Conservation (phyloP, 2,888 invertebrate genomes). For the Dynastes maya region DNA sequence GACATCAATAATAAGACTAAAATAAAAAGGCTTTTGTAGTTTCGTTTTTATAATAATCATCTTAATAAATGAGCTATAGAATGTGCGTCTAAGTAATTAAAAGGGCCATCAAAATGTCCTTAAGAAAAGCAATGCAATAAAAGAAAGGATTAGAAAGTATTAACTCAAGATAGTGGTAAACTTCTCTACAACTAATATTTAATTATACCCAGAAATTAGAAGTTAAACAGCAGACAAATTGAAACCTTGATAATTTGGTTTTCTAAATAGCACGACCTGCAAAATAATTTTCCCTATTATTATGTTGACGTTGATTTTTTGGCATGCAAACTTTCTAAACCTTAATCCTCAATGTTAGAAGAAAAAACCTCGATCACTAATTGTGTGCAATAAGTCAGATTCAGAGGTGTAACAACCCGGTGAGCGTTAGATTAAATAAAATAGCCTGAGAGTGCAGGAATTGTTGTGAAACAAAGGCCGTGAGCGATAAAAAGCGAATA, state of each 20-base stretch:
- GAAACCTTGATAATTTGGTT: slow-evolving; percentile 9
- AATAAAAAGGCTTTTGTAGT: too few relatives aligned
- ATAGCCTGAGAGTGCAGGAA: slow-evolving; percentile 1
- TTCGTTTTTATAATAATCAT: too few relatives aligned
- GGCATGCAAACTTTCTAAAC: slow-evolving; percentile 28
- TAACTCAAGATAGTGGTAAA: background rate
- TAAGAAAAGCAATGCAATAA: background rate
- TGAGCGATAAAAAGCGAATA: slow-evolving; percentile 34
- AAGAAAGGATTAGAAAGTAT: slow-evolving; percentile 4
- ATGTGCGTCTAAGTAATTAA: too few relatives aligned
- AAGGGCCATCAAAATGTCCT: too few relatives aligned
- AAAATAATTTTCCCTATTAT: background rate
- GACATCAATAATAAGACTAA: too few relatives aligned
- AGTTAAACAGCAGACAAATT: background rate
- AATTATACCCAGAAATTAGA: too few relatives aligned
- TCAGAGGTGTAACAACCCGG: background rate
- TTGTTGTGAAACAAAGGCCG: slow-evolving; percentile 34
- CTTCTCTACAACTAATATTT: too few relatives aligned
- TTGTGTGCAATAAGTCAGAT: slow-evolving; percentile 8
- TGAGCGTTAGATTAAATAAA: slow-evolving; percentile 21
- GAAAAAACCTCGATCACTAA: slow-evolving; percentile 1
- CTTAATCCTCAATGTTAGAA: slow-evolving; percentile 1
- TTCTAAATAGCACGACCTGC: background rate
- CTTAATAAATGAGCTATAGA: too few relatives aligned
- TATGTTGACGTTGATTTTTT: background rate